phyloP scores from a whole-genome alignment of 2,113 vertebrate genomes.

The Micromys minutus region DNA sequence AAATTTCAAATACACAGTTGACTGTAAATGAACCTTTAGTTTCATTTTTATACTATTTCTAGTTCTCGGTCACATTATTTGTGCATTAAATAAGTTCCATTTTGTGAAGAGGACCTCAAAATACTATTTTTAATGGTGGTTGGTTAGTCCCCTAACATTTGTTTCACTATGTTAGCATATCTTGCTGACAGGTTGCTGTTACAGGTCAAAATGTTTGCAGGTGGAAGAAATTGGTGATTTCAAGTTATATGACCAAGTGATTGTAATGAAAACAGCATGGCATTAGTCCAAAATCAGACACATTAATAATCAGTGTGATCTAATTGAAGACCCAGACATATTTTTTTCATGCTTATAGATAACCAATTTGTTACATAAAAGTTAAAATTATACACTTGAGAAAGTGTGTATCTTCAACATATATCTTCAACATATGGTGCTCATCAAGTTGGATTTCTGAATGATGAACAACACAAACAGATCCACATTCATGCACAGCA shows the following conservation, averaged over 20 bases:
- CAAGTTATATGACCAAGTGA: not conserved
- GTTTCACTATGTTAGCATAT: not conserved
- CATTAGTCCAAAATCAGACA: not conserved
- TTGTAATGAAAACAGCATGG: not conserved
- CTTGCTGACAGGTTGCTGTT: not conserved
- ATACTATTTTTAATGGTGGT: not conserved
- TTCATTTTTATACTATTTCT: not conserved
- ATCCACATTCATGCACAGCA: too few species aligned
- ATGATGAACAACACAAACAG: not conserved
- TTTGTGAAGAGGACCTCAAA: not conserved
- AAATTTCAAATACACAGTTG: not conserved
- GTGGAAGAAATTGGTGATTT: not conserved
- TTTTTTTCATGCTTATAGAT: not conserved
- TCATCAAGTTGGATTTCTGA: too few species aligned
- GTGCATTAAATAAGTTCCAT: not conserved
- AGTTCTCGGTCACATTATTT: not conserved
- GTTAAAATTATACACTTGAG: not conserved
- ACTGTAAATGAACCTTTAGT: not conserved
- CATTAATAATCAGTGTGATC: not conserved
- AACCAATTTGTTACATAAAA: not conserved
- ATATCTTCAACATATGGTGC: not conserved
- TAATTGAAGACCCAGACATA: not conserved
- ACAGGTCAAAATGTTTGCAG: not conserved
- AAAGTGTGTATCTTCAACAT: not conserved
- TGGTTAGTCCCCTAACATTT: not conserved